Conservation (phyloP, 2,888 invertebrate genomes). For the Chrysodeixis includens region DNA sequence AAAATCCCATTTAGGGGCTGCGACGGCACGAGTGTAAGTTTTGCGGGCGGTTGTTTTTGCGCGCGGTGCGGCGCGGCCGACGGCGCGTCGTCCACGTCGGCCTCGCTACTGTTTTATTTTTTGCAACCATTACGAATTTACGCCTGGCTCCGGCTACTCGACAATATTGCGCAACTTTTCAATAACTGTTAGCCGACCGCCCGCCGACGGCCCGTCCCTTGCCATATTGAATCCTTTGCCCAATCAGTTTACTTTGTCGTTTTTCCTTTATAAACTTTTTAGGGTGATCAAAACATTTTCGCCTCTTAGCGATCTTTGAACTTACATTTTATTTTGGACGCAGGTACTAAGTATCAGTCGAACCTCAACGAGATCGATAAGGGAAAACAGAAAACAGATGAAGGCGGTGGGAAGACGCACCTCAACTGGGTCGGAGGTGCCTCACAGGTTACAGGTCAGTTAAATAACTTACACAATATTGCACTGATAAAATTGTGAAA, state of each 20-base stretch:
- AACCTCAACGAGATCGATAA: conserved; percentile 94
- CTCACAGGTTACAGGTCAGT: conserved; percentile 83
- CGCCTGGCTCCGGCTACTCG: conserved; percentile 83
- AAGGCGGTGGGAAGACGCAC: conserved; percentile 88
- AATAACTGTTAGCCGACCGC: conserved; percentile 84
- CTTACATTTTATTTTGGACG: conserved; percentile 62
- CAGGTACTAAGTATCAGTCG: conserved; percentile 93
- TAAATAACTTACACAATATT: too few species aligned
- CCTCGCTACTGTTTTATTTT: conserved; percentile 82
- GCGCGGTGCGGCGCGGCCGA: conserved; percentile 53
- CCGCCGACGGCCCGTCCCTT: conserved; percentile 73
- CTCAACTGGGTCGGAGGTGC: conserved; percentile 88
- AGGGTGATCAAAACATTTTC: conserved; percentile 33
- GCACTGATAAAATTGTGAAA: too few species aligned
- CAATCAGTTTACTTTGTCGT: conserved; percentile 74
- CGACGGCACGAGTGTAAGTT: conserved; percentile 76
- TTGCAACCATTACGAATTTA: conserved; percentile 88
- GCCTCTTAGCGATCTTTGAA: conserved; percentile 37
- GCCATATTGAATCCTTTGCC: conserved; percentile 85
- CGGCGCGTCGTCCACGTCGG: conserved; percentile 68
- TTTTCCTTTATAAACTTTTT: conserved; percentile 55
- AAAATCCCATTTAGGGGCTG: conserved; percentile 80
- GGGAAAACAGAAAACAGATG: conserved; percentile 93
- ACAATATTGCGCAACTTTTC: conserved; percentile 89
- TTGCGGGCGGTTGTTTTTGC: conserved; percentile 82